phyloP scores from a whole-genome alignment of 1,140 invertebrate genomes.

The Anagrus nilaparvatae region DNA sequence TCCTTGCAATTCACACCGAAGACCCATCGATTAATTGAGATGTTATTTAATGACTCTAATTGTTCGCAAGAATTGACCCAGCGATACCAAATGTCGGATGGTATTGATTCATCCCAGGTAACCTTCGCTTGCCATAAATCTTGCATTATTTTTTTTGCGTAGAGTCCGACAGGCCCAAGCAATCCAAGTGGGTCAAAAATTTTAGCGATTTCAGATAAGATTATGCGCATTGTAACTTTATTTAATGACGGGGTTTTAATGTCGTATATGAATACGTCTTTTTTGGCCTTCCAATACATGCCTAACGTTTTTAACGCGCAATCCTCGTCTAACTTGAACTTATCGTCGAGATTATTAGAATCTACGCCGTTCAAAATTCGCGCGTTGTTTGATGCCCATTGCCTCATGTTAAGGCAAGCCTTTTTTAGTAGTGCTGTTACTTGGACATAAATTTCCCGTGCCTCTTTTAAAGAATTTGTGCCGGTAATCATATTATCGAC shows the following conservation, averaged over 20 bases:
- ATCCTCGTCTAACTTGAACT: neutral
- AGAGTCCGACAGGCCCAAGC: conserved; percentile 28
- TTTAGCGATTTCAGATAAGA: conserved; percentile 10
- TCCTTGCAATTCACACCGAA: too few species aligned
- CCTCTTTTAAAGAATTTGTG: neutral
- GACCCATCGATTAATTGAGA: neutral
- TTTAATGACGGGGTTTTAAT: neutral
- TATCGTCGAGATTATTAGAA: neutral
- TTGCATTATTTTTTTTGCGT: conserved; percentile 24
- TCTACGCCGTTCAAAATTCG: neutral
- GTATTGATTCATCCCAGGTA: neutral
- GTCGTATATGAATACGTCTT: neutral
- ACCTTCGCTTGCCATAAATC: neutral
- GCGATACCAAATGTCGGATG: neutral
- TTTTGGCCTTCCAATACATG: neutral
- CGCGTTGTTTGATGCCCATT: neutral
- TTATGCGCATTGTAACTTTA: neutral
- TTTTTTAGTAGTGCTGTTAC: neutral
- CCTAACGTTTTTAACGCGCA: neutral
- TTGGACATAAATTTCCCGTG: neutral
- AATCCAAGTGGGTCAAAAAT: conserved; percentile 31
- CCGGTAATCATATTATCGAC: conserved; percentile 1
- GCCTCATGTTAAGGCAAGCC: neutral
- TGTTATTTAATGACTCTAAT: neutral
- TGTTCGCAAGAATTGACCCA: neutral